These are phyloP conservation scores for Panthera tigris DNA, from an alignment of 2,113 vertebrate genomes.

Conservation along the genomic window DNA sequence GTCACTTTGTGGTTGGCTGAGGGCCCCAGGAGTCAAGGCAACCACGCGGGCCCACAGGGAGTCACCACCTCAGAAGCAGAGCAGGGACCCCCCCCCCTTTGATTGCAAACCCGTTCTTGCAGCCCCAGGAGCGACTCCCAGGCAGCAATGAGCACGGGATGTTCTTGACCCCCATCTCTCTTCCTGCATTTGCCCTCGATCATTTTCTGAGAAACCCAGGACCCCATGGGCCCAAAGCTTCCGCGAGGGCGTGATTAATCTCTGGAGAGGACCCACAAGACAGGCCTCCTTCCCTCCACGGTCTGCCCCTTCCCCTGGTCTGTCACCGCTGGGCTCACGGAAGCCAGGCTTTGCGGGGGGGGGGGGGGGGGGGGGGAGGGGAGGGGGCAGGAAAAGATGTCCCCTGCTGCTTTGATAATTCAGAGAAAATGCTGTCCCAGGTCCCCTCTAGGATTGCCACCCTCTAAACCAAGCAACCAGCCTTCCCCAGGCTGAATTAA, in stretches of 20 bases:
- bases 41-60: not conserved
- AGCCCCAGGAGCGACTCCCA: not conserved
- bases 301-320: not conserved
- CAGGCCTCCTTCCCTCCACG: not conserved
- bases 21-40: not conserved
- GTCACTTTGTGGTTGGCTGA: not conserved
- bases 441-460: too few relatives aligned
- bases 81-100: not conserved
- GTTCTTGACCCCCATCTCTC: not conserved
- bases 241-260: not conserved
- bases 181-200: not conserved
- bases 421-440: not conserved
- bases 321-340: not conserved
- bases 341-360: not conserved
- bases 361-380: fast-evolving
- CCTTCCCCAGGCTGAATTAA: not conserved
- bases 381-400: fast-evolving
- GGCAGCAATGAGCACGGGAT: not conserved
- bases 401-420: not conserved
- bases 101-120: not conserved
- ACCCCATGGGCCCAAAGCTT: not conserved
- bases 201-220: not conserved
- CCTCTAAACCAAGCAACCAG: not conserved
- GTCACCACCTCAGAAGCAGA: not conserved
- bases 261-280: not conserved